These are phyloP conservation scores for Atta texana DNA, from an alignment of 1,140 invertebrate species.

Conservation along the genomic window DNA sequence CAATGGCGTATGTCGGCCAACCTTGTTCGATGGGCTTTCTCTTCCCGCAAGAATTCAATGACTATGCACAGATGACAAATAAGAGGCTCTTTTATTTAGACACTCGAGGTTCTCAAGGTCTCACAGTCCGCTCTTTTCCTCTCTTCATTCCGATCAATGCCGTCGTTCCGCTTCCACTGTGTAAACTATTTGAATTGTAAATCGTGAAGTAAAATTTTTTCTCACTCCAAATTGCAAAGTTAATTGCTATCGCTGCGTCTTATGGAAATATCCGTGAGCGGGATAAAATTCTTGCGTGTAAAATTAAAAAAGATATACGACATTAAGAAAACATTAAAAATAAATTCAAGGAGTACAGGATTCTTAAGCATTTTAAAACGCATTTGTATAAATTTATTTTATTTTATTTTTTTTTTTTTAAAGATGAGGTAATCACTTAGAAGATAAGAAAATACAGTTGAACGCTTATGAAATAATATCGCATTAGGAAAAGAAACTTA, in stretches of 20 bases:
- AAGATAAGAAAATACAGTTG: background rate
- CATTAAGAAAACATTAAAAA: background rate
- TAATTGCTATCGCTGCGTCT: background rate
- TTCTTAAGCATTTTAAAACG: background rate
- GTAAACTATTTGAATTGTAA: slow-evolving; percentile 37
- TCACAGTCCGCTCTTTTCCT: slow-evolving; percentile 2
- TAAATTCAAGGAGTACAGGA: slow-evolving; percentile 3
- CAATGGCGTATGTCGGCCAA: slow-evolving; percentile 48
- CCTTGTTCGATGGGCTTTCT: slow-evolving; percentile 66
- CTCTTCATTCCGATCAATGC: background rate
- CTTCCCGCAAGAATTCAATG: slow-evolving; percentile 22
- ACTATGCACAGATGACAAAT: slow-evolving; percentile 9
- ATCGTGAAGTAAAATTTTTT: slow-evolving; percentile 9
- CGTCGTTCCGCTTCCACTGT: background rate
- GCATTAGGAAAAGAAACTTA: no score
- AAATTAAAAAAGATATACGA: background rate
- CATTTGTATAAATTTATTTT: background rate
- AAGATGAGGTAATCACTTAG: background rate
- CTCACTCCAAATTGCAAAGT: background rate
- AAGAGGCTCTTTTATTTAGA: slow-evolving; percentile 31
- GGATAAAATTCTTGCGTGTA: background rate
- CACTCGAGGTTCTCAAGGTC: slow-evolving; percentile 35
- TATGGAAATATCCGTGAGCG: background rate
- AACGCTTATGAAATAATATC: background rate
- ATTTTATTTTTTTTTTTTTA: background rate